Evolutionary conservation across 1,140 invertebrate genomes (phyloP).

Genomic region (Apis dorsata): DNA sequence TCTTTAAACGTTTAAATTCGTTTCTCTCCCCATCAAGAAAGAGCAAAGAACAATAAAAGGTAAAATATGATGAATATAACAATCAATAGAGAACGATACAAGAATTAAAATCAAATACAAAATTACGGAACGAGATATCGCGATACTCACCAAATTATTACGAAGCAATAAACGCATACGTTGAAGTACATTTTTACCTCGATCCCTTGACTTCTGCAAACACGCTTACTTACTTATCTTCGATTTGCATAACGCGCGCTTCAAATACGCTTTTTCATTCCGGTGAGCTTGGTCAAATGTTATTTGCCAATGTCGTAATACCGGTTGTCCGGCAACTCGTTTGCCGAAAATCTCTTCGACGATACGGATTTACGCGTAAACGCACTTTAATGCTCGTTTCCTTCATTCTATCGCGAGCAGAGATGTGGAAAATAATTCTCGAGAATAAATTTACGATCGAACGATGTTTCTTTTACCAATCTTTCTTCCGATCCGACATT

Average conservation of each 20-base stretch:
- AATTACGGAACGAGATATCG: not conserved
- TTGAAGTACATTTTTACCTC: conserved; percentile 25
- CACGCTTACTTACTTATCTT: not conserved
- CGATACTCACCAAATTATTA: not conserved
- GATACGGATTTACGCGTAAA: not conserved
- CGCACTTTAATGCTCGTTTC: not conserved
- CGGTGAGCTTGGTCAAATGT: conserved; percentile 10
- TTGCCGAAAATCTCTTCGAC: conserved; percentile 26
- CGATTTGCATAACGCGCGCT: conserved; percentile 32
- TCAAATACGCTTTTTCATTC: conserved; percentile 38
- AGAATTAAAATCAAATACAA: not conserved
- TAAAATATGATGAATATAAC: too few species aligned
- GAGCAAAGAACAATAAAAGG: too few species aligned
- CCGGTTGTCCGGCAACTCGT: conserved; percentile 26
- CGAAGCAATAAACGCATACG: not conserved
- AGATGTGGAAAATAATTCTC: too few species aligned
- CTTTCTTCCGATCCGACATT: not conserved
- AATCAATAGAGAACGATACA: not conserved
- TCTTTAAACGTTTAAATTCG: too few species aligned
- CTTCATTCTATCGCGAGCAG: not conserved
- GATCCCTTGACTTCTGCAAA: conserved; percentile 15
- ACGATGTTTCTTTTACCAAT: not conserved
- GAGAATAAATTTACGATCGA: too few species aligned
- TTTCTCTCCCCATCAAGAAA: too few species aligned
- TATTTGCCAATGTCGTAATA: conserved; percentile 33